Evolutionary conservation across 2,797 vertebrate species (phyloP), one percentile per base, ranked within the genome.

Genomic region (Melanotaenia pygmaea): DNA sequence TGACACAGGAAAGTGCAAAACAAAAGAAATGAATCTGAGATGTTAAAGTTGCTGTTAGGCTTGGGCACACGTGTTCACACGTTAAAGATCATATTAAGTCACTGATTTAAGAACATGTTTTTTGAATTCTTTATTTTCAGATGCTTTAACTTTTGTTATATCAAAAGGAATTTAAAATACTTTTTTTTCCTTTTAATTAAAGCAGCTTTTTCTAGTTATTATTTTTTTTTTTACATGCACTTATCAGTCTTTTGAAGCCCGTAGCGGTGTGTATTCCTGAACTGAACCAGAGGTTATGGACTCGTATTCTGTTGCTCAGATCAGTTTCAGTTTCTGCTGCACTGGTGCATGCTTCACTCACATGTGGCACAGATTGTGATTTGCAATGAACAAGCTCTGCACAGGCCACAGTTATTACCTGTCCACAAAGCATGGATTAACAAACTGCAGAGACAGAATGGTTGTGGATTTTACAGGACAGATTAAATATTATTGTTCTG

Each of bases 291-390:
- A 78, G 53, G 24, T 38, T 12, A 59, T 22, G 62, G 74, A 76
- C 10, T 35, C n/a, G 9, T 38, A 20, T 35, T 40, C 58, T 58
- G 64, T 67, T 18, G 40, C 54, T 73, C 2, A 0, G 24, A 65
- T 76, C 76, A 59, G 62, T 87, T 84, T 80, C 85, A 81, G 64
- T 86, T 89, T 85, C 40, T n/a, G 37, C 77, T 74, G 70, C 61
- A 22, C 38, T 26, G 22, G 1, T 57, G 59, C 59, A 1, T 9
- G 50, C 38, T 66, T 61, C 61, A 54, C 68, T 70, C 78, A 67
- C 76, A 78, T 76, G 79, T 69, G 63, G 22, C 4, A 0, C 62
- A 8, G 26, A 60, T 58, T 67, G 72, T 67, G 80, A 76, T 57
- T 2, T 54, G 62, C 70, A 38, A 74, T 64, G 38, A 80, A n/a